Percentiles rank a stretch among this genome's conserved stretches.
Conservation (phyloP, 2,888 invertebrate species). For the Lasioglossum oenotherae region DNA sequence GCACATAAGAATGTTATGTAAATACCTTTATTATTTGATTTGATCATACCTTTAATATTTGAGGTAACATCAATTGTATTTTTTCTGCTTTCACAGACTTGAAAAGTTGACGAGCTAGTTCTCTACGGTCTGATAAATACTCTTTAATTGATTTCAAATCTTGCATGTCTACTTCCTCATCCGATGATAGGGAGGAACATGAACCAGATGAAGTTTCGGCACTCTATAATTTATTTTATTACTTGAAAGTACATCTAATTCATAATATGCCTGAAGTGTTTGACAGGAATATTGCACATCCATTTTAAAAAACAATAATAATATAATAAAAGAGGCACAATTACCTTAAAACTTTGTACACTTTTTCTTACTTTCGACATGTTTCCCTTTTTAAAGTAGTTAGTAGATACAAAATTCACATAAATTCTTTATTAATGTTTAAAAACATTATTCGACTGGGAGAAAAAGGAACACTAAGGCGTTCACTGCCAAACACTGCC, state of each 20-base stretch:
- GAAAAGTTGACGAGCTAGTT: constrained; percentile 81
- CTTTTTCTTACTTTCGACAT: constrained; percentile 57
- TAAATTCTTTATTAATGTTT: not conserved
- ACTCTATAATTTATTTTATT: constrained; percentile 56
- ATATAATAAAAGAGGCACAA: not conserved
- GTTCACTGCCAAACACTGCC: not conserved
- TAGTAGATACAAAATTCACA: not conserved
- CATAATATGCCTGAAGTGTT: not conserved
- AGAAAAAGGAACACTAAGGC: not conserved
- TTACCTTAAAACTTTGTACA: constrained; percentile 58
- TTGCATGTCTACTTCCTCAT: constrained; percentile 78
- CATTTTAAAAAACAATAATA: not conserved
- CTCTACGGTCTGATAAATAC: constrained; percentile 78
- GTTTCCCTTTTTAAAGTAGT: not conserved
- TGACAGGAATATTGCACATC: not conserved
- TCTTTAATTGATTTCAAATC: constrained; percentile 82
- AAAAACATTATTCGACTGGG: not conserved
- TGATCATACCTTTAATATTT: constrained; percentile 78
- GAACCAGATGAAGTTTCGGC: constrained; percentile 80
- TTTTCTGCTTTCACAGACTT: constrained; percentile 82
- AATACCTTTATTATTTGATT: not conserved
- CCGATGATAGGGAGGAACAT: constrained; percentile 83
- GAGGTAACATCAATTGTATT: constrained; percentile 82
- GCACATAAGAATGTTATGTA: not conserved
- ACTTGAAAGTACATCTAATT: not conserved